phyloP scores from a whole-genome alignment of 2,797 vertebrate genomes.

The Streptopelia turtur region DNA sequence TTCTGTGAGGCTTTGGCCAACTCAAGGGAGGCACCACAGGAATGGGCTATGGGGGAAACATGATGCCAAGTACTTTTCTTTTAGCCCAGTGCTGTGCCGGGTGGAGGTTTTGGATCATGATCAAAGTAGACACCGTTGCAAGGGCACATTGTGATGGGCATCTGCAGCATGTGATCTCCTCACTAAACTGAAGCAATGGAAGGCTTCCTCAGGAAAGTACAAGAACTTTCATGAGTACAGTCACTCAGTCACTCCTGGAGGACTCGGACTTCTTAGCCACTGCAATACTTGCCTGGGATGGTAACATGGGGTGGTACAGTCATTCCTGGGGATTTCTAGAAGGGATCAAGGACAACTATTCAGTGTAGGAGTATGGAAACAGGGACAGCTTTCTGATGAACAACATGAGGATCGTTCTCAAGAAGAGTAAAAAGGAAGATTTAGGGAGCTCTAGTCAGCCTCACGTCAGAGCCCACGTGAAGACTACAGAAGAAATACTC shows the following conservation, averaged over 20 bases:
- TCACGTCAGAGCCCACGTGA: too few species aligned
- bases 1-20: not conserved
- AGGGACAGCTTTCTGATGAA: too few species aligned
- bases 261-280: too few species aligned
- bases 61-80: not conserved
- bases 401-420: not conserved
- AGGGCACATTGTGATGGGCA: accelerated
- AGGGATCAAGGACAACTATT: not conserved
- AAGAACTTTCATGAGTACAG: not conserved
- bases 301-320: accelerated
- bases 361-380: too few species aligned
- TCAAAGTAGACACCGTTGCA: not conserved
- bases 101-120: not conserved
- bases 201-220: not conserved
- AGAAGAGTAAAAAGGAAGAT: not conserved
- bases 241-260: not conserved
- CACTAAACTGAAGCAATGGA: not conserved
- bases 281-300: not conserved
- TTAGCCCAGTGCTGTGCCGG: not conserved
- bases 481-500: not conserved
- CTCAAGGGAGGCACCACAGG: too few species aligned
- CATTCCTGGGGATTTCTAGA: not conserved
- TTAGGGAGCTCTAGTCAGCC: too few species aligned
- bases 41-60: accelerated
- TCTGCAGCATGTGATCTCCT: not conserved